Percentiles rank a stretch among this genome's conserved stretches.
phyloP scores from a whole-genome alignment of 2,888 invertebrate genomes.

The Halictus quadricinctus region DNA sequence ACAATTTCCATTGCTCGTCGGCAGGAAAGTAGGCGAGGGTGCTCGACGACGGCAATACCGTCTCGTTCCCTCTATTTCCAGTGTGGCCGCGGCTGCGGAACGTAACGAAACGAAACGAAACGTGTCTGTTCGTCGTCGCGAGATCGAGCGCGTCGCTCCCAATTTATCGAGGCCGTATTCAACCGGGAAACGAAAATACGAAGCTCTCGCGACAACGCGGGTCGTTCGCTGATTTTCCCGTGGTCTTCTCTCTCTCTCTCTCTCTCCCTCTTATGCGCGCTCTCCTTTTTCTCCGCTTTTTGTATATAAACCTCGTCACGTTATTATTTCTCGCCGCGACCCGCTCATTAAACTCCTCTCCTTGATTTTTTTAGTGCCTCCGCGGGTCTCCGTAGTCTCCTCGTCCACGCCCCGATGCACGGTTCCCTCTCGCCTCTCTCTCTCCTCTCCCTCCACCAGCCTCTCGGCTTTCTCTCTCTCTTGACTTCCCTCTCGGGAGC shows the following conservation, averaged over 20 bases:
- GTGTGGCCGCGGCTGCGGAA: slow-evolving; percentile 26
- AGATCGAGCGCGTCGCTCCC: slow-evolving; percentile 26
- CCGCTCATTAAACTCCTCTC: slow-evolving; percentile 66
- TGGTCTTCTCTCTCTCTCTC: background rate
- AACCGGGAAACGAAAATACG: slow-evolving; percentile 53
- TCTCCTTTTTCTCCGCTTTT: slow-evolving; percentile 16
- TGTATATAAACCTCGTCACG: slow-evolving; percentile 60
- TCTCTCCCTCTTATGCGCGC: background rate
- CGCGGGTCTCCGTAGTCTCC: slow-evolving; percentile 48
- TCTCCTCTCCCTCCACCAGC: background rate
- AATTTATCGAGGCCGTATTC: slow-evolving; percentile 52
- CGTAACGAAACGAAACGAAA: slow-evolving; percentile 29
- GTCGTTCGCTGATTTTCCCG: slow-evolving; percentile 27
- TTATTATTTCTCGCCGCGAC: slow-evolving; percentile 65
- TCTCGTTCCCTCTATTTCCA: slow-evolving; percentile 29
- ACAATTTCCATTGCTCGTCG: slow-evolving; percentile 16
- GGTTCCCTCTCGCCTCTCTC: slow-evolving; percentile 11
- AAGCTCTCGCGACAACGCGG: slow-evolving; percentile 34
- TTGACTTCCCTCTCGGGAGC: slow-evolving; percentile 30
- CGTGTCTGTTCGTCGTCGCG: slow-evolving; percentile 14
- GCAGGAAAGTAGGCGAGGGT: slow-evolving; percentile 34
- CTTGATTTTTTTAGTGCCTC: slow-evolving; percentile 55
- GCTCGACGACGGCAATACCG: slow-evolving; percentile 40
- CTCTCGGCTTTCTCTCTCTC: slow-evolving; percentile 24
- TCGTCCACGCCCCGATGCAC: slow-evolving; percentile 73